phyloP scores from a whole-genome alignment of 2,888 invertebrate species.

The Acholoe squamosa region DNA sequence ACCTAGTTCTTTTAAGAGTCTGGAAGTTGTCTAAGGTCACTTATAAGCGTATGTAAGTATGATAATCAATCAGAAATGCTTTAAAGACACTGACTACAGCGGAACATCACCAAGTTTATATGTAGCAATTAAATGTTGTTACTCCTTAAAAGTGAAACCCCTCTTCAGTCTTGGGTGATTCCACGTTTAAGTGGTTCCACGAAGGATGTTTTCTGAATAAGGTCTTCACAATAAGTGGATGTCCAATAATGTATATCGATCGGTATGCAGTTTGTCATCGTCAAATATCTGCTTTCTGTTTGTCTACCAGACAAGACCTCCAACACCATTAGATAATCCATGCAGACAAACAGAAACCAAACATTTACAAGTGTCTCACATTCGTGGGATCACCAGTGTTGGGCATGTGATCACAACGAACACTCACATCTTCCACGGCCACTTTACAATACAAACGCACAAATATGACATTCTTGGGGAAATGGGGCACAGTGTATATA shows the following conservation, averaged over 20 bases:
- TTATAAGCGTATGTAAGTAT: slow-evolving; percentile 20
- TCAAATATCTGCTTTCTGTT: too few relatives aligned
- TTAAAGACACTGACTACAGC: neutral
- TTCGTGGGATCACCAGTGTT: neutral
- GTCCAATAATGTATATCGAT: neutral
- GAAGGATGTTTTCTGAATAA: neutral
- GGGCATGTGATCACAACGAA: too few relatives aligned
- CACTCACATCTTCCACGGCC: neutral
- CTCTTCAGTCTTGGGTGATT: too few relatives aligned
- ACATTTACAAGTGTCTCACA: neutral
- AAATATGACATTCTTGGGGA: too few relatives aligned
- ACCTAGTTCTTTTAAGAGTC: slow-evolving; percentile 1
- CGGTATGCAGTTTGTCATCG: too few relatives aligned
- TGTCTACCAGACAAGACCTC: slow-evolving; percentile 41
- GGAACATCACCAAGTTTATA: neutral
- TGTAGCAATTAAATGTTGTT: too few relatives aligned
- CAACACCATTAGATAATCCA: slow-evolving; percentile 32
- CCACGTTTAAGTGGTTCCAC: slow-evolving; percentile 5
- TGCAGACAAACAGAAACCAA: slow-evolving; percentile 44
- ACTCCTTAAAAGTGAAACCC: too few relatives aligned
- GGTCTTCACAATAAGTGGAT: neutral
- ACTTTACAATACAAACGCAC: neutral
- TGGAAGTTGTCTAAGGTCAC: neutral
- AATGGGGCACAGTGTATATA: too few relatives aligned
- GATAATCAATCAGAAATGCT: neutral